phyloP scores from a whole-genome alignment of 53 echinoderm and acorn worm species.

The Apostichopus leukothele region DNA sequence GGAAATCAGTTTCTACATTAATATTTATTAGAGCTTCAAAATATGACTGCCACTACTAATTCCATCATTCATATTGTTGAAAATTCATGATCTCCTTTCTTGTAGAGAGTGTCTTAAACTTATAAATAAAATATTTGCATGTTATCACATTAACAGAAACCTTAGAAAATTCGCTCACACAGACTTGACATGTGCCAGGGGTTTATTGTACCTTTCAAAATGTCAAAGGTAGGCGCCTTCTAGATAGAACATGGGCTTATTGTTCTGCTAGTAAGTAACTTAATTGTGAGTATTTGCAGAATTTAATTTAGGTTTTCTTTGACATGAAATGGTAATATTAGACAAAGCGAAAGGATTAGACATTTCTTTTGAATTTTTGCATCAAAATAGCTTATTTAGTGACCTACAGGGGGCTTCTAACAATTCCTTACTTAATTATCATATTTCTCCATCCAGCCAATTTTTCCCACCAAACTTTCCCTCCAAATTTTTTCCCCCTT shows the following conservation, averaged over 20 bases:
- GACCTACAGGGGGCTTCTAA: slow-evolving; percentile 43
- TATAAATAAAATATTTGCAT: too few species aligned
- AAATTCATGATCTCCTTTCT: too few species aligned
- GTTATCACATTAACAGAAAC: too few species aligned
- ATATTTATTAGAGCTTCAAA: too few species aligned
- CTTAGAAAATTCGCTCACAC: too few species aligned
- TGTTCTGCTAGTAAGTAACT: not conserved
- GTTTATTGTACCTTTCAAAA: not conserved
- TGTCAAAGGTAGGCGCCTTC: too few species aligned
- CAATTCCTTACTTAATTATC: slow-evolving; percentile 27
- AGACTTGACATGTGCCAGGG: too few species aligned
- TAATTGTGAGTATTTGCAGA: slow-evolving; percentile 11
- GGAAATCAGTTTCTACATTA: too few species aligned
- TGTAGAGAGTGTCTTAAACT: too few species aligned
- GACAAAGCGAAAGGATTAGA: not conserved
- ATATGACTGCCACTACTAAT: too few species aligned
- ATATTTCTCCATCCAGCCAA: slow-evolving; percentile 38
- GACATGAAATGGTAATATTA: not conserved
- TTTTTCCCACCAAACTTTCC: slow-evolving; percentile 44
- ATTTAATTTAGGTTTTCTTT: slow-evolving; percentile 11
- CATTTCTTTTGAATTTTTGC: not conserved
- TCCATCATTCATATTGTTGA: too few species aligned
- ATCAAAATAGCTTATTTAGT: slow-evolving; percentile 36
- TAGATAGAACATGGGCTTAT: not conserved
- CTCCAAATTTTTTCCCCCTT: slow-evolving; percentile 12